Base-by-base conservation (phyloP, 1,140 invertebrate genomes). In the Zaprionus vittiger region DNA sequence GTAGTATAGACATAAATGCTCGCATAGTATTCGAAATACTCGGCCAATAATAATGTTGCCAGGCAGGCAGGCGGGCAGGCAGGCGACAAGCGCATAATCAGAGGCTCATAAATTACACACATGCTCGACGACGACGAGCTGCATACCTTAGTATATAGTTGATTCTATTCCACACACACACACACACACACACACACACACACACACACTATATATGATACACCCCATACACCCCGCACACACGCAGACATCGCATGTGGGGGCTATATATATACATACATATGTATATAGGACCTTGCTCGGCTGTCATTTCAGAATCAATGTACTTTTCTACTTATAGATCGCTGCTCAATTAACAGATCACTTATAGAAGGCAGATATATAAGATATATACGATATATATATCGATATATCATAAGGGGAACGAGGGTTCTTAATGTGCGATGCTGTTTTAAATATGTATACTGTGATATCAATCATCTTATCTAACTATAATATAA, bases 81-180 rank as follows among this genome's bases (percentile, higher is more conserved):
- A 60, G 64, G 47, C 47, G 47, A 52, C 54, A 56, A 68, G 55
- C 56, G 54, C 67, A 75, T 83, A 82, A 82, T 82, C 80, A 82
- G 80, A 55, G 24, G 59, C 60, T 79, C 80, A 83, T 82, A 82
- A 79, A 82, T 82, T 47, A 59, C 12, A 67, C 55, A 67, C 38
- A 67, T 47, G 56, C 34, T 44, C 41, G 41, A 22, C 47, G 47
- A 24, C 47, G 47, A 52, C 20, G 47, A 52, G 47, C 47, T 52
- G 47, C 47, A 52, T 52, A 24, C 47, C 15, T 56, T 17, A n/a
- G 24, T 56, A 56, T 56, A 56, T 55, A 28, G 12, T 55, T 7
- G 26, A 5, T n/a, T 14, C 47, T 22, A 52, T 52, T 9, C 47
- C n/a, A 47, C n/a, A 47, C 6, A 44, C 47, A 49, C n/a, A 47